Evolutionary conservation across 2,888 invertebrate genomes (phyloP), one percentile per base, ranked within the genome.

Genomic region (Metalampra italica): DNA sequence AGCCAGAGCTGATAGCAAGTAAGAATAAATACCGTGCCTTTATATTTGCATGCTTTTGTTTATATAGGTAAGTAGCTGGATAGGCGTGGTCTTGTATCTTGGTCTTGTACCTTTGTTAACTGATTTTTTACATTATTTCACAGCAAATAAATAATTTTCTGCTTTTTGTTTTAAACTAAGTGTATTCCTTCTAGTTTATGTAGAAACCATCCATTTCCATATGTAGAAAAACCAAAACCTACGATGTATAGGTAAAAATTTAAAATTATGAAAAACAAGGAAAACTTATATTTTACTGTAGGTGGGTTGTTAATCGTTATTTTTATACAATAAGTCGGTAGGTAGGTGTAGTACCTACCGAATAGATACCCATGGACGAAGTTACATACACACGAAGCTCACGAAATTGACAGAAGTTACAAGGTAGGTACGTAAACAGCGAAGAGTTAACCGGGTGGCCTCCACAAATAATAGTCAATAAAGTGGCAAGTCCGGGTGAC

Each of bases 401-500:
- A 30, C 43, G 39, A 48, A 48, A 49, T 41, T 49, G 15, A 36
- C 36, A 43, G 13, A 12, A 37, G 41, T 32, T 34, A 41, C 37
- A 49, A 40, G n/a, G 39, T n/a, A 42, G 37, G 14, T 45, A 46
- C 43, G 29, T 11, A 49, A 13, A 9, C 32, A 29, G 54, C 55
- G 62, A 71, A 59, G 64, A 74, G 59, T 64, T 55, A 67, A 75
- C 67, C 66, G 65, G 70, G 66, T 69, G 76, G 74, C 78, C 77
- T 79, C 73, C 70, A 63, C 72, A 81, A 80, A 79, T 82, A 81
- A 74, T 76, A 77, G 70, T 74, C 71, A 73, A 72, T 78, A 77
- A 76, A 78, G 66, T 75, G 71, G 73, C 70, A 78, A 78, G 75
- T 81, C 77, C 80, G 77, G 77, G 77, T 78, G 79, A 75, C 75